Evolutionary conservation across 2,888 invertebrate genomes (phyloP), one percentile per base, ranked within the genome.

Genomic region (Machimus rusticus): DNA sequence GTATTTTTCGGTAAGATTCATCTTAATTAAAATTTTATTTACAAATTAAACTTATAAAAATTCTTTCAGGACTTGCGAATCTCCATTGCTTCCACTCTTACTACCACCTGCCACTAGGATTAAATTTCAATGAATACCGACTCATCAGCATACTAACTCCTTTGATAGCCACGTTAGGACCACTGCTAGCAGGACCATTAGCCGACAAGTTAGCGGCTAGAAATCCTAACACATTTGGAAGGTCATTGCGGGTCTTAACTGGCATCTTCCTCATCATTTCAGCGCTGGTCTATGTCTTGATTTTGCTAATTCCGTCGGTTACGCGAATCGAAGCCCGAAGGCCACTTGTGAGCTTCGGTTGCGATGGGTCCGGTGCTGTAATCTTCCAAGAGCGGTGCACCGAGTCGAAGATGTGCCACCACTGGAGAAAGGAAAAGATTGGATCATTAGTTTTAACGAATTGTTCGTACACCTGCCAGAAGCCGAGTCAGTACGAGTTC

Each of bases 81-180:
- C 94, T 98, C 89, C 95, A 96, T 90, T 96, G 98, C 8, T 96
- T 97, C 92, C 95, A 98, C 89, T 95, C 96, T 23, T 93, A 96
- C 88, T 97, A 90, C 88, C 92, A 92, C 0, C 37, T 89, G 28
- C 88, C 90, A 46, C 89, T 92, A 86, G 98, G 97, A 1, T 92
- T 98, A 89, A 95, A 95, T 86, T 93, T 95, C 89, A 94, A 95
- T 86, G 97, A 98, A 92, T 95, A 96, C 46, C 95, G 96, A 28
- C 94, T 96, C 87, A 95, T 98, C 90, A 97, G 96, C 87, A 95
- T 96, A 74, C 94, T 97, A 86, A 95, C 97, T 34, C 96, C 98
- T 5, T 95, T 96, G 90, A 94, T 97, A 23, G 96, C 97, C 3
- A 94, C 97, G 87, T 92, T 98, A 77, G 96, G 97, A 0, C 97